These are phyloP conservation scores for Acrocyrtus sp. DNA, from an alignment of 2,888 invertebrate species.

Conservation along the genomic window DNA sequence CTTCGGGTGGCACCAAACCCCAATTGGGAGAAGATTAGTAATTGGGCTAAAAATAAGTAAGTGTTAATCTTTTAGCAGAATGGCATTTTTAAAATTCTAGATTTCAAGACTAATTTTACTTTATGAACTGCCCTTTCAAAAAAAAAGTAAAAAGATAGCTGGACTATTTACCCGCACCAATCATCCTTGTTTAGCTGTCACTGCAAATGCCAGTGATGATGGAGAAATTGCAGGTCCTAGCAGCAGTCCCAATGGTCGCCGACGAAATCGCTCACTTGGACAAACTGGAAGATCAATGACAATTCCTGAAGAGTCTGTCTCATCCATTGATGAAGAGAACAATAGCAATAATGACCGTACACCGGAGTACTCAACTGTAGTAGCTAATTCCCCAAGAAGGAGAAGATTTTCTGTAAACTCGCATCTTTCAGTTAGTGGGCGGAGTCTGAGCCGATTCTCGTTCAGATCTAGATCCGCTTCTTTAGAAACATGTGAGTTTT, in stretches of 20 bases:
- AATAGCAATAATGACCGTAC: not conserved
- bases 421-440: constrained; percentile 5
- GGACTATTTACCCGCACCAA: constrained; percentile 26
- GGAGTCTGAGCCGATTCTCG: constrained; percentile 44
- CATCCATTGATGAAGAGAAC: not conserved
- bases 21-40: constrained; percentile 55
- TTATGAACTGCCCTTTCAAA: too few species aligned
- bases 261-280: constrained; percentile 8
- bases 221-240: not conserved
- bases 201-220: not conserved
- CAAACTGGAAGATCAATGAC: constrained; percentile 30
- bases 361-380: constrained; percentile 6
- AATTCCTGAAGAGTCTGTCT: constrained; percentile 35
- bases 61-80: too few species aligned
- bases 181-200: constrained; percentile 5
- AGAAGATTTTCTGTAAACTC: constrained; percentile 32
- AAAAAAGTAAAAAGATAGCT: constrained; percentile 41
- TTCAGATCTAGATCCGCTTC: constrained; percentile 45
- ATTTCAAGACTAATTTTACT: too few species aligned
- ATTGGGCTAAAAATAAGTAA: constrained; percentile 56
- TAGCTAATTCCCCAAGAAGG: constrained; percentile 24
- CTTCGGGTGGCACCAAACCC: constrained; percentile 44
- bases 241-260: too few species aligned
- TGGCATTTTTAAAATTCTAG: too few species aligned
- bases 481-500: constrained; percentile 43